Base-by-base conservation (phyloP, 2,888 invertebrate genomes). In the Xylophagus ater region DNA sequence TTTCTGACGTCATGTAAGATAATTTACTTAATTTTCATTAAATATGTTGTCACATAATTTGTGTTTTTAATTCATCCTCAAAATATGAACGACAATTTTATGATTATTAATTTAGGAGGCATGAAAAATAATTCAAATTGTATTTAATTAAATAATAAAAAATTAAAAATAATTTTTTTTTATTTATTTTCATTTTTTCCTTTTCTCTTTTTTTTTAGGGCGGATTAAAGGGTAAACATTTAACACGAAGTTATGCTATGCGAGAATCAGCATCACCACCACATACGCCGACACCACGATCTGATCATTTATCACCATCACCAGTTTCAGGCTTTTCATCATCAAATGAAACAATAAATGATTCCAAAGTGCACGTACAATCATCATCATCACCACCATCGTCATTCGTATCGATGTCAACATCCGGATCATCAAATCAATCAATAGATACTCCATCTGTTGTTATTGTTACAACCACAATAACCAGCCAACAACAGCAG, bases 211-310 rank as follows among this genome's bases (percentile, higher is more conserved):
- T 33, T 45, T 64, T 63, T 6, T 60, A 77, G 78, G 68, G 71
- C 46, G 74, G 72, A 55, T 74, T 81, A 62, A 86, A 86, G 70
- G 73, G 81, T 47, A 86, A 86, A 68, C 75, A 85, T 59, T 72
- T 90, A 52, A 85, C 86, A 42, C 76, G 92, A 54, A 88, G 89
- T 57, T 85, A 87, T 69, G 92, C 90, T 47, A 81, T 90, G 71
- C 76, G 87, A 57, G 90, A 90, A 62, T 80, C 86, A 46, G 76
- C 83, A 34, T 75, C 75, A 18, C 75, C 74, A 9, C 75, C 75
- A 21, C 71, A 73, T 45, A 68, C 71, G 33, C 60, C 66, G 15
- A 72, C 74, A 24, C 74, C 73, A 34, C 56, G 66, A 41, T 55
- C 56, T 42, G 28, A 45, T 19, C 41, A 44, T 31, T 24, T 50